phyloP scores from a whole-genome alignment of 1,140 invertebrate species.

The Zophobas atratus region DNA sequence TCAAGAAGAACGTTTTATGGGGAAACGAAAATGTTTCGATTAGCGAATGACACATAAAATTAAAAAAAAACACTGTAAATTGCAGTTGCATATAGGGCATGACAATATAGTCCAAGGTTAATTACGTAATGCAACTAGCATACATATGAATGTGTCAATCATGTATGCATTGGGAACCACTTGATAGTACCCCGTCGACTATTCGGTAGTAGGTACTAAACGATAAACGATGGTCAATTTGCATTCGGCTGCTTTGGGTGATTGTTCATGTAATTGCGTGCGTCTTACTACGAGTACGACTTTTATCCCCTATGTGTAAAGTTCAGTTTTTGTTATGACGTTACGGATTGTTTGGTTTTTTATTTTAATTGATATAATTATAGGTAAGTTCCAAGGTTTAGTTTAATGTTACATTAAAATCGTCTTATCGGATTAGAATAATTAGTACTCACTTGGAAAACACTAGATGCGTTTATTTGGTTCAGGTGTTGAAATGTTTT shows the following conservation, averaged over 20 bases:
- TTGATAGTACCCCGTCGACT: slow-evolving; percentile 27
- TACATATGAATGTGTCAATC: slow-evolving; percentile 44
- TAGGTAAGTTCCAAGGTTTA: slow-evolving; percentile 46
- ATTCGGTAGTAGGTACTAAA: slow-evolving; percentile 35
- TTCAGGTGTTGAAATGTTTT: background rate
- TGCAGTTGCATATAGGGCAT: slow-evolving; percentile 50
- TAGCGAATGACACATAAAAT: slow-evolving; percentile 2
- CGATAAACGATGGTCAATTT: slow-evolving; percentile 44
- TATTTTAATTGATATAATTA: slow-evolving; percentile 49
- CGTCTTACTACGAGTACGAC: slow-evolving; percentile 26
- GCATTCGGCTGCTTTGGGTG: slow-evolving; percentile 24
- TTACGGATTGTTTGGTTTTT: slow-evolving; percentile 53
- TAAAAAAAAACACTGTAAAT: background rate
- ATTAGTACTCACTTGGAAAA: background rate
- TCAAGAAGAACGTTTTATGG: slow-evolving; percentile 12
- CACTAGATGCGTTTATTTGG: background rate
- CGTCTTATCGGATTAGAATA: slow-evolving; percentile 32
- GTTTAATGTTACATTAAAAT: slow-evolving; percentile 9
- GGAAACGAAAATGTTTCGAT: background rate
- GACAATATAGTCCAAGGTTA: slow-evolving; percentile 59
- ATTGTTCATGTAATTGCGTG: slow-evolving; percentile 25
- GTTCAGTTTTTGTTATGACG: slow-evolving; percentile 51
- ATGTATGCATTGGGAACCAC: slow-evolving; percentile 41
- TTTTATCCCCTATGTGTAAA: slow-evolving; percentile 25
- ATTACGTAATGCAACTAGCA: slow-evolving; percentile 56